Evolutionary conservation across 2,888 invertebrate genomes (phyloP).

Genomic region (Rhaphigaster nebulosa): DNA sequence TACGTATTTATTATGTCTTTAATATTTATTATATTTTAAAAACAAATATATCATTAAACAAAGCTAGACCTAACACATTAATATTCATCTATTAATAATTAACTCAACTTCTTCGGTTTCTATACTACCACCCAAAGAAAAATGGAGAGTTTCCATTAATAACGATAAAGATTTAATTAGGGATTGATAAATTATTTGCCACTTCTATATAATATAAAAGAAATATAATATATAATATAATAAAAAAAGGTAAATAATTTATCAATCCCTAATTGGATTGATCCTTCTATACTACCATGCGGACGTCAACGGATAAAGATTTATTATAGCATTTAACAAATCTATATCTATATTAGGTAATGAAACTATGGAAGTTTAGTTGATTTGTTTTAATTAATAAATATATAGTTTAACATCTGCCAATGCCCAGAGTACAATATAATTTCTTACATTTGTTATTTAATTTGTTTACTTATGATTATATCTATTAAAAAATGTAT

Average conservation of each 20-base stretch:
- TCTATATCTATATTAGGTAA: not conserved
- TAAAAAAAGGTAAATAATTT: no score
- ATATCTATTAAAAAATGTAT: not conserved
- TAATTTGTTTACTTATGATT: not conserved
- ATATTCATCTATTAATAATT: not conserved
- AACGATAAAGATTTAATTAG: not conserved
- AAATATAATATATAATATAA: no score
- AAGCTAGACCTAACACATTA: not conserved
- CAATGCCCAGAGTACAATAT: no score
- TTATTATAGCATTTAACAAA: not conserved
- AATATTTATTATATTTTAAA: not conserved
- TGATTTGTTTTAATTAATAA: not conserved
- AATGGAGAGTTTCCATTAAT: not conserved
- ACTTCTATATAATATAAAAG: no score
- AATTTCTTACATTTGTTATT: not conserved
- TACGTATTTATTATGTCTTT: not conserved
- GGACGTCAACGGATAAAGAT: no score
- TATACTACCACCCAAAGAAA: not conserved
- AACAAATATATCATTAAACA: not conserved
- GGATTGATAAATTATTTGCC: no score
- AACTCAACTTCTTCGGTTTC: not conserved
- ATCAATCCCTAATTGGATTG: no score
- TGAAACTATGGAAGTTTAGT: not conserved
- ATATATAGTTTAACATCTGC: not conserved
- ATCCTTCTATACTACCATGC: no score